Evolutionary conservation across 2,797 vertebrate genomes (phyloP).

Genomic region (Caiman crocodilus): DNA sequence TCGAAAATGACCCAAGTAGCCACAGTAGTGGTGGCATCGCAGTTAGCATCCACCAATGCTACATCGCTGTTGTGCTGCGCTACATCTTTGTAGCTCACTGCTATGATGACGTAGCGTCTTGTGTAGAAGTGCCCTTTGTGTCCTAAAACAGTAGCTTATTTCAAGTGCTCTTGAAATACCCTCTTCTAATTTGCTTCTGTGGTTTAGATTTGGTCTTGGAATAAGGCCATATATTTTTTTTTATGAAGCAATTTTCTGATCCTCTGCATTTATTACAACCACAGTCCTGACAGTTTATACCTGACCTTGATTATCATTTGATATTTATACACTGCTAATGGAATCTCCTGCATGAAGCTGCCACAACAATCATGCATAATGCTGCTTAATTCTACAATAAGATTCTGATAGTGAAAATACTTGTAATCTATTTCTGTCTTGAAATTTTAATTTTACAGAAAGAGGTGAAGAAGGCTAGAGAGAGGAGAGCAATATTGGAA

Average conservation of each 20-base stretch:
- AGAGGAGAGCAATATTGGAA: neutral
- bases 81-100: too few relatives aligned
- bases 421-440: constrained; percentile 11
- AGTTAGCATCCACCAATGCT: too few relatives aligned
- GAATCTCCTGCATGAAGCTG: constrained; percentile 25
- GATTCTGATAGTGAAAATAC: neutral
- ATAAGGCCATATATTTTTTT: constrained; percentile 50
- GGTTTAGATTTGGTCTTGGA: constrained; percentile 63
- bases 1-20: too few relatives aligned
- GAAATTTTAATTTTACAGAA: constrained; percentile 33
- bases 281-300: constrained; percentile 39
- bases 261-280: constrained; percentile 71
- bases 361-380: constrained; percentile 14
- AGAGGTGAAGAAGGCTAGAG: neutral
- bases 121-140: neutral
- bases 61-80: too few relatives aligned
- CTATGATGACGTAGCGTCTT: too few relatives aligned
- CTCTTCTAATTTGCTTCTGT: constrained; percentile 67
- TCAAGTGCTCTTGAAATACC: constrained; percentile 72
- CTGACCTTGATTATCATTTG: constrained; percentile 73
- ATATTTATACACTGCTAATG: constrained; percentile 56
- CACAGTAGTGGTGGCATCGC: too few relatives aligned
- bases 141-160: constrained; percentile 45
- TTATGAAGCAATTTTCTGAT: constrained; percentile 77
- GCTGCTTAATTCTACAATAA: constrained; percentile 19